phyloP scores from a whole-genome alignment of 2,797 vertebrate genomes.

The Lemur catta region DNA sequence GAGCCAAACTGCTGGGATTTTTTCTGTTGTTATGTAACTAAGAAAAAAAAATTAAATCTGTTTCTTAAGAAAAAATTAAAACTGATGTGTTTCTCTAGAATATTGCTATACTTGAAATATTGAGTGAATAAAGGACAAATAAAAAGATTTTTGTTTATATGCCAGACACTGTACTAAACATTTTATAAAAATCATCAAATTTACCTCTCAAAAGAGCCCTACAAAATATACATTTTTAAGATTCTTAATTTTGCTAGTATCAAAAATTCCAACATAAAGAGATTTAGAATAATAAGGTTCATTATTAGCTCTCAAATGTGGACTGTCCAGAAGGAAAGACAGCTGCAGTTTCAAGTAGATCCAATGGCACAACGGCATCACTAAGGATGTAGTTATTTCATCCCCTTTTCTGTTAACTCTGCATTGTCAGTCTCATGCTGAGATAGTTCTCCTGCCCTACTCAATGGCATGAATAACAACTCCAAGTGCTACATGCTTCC shows the following conservation, averaged over 20 bases:
- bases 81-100: not conserved
- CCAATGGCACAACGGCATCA: rapidly evolving
- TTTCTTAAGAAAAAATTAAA: not conserved
- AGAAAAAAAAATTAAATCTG: not conserved
- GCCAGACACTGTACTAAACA: not conserved
- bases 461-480: not conserved
- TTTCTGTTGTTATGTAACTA: conserved; percentile 13
- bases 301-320: not conserved
- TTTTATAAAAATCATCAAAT: not conserved
- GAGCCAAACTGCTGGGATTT: not conserved
- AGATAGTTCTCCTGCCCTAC: not conserved
- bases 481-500: not conserved
- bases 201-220: not conserved
- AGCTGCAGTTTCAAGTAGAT: not conserved
- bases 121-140: not conserved
- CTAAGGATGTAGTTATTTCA: not conserved
- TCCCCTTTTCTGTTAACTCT: not conserved
- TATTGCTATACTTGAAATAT: not conserved
- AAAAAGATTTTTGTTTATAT: not conserved
- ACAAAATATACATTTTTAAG: not conserved
- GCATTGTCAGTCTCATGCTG: not conserved
- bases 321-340: not conserved
- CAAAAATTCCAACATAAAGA: not conserved
- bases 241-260: not conserved
- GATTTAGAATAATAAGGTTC: not conserved